phyloP scores from a whole-genome alignment of 2,888 invertebrate species.

The Parelbella ahira region DNA sequence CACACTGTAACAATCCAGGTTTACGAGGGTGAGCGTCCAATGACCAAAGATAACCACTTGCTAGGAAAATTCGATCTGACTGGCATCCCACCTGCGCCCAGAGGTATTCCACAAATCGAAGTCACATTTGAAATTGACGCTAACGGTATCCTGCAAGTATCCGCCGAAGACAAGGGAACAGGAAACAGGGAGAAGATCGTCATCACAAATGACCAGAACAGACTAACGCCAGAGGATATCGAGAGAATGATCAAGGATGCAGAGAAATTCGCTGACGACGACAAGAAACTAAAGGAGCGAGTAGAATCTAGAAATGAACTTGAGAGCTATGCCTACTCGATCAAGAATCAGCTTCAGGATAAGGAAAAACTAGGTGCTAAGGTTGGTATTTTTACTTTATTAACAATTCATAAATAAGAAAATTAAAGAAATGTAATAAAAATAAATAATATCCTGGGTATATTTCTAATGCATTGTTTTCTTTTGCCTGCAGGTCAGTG shows the following conservation, averaged over 20 bases:
- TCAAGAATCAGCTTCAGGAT: constrained; percentile 97
- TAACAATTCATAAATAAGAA: not conserved
- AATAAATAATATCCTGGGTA: too few relatives aligned
- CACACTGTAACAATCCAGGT: constrained; percentile 99
- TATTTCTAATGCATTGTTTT: constrained; percentile 15
- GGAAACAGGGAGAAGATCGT: constrained; percentile 99
- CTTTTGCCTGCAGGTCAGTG: constrained; percentile 74
- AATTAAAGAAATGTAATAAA: too few relatives aligned
- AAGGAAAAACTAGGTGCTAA: constrained; percentile 98
- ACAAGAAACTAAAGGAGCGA: constrained; percentile 96
- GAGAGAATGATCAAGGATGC: constrained; percentile 99
- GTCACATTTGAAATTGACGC: constrained; percentile 97
- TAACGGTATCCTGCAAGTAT: constrained; percentile 96
- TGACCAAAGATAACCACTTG: constrained; percentile 99
- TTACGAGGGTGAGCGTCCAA: constrained; percentile 99
- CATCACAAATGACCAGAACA: constrained; percentile 98
- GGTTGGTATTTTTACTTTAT: constrained; percentile 44
- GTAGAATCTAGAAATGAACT: constrained; percentile 98
- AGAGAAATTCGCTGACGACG: constrained; percentile 99
- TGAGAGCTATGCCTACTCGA: constrained; percentile 97
- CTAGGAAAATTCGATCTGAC: constrained; percentile 99
- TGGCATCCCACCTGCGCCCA: constrained; percentile 96
- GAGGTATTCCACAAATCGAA: constrained; percentile 96
- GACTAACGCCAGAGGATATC: constrained; percentile 98
- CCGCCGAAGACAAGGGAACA: constrained; percentile 99